Conservation (phyloP, 2,113 vertebrate genomes). For the Saguinus imperator region DNA sequence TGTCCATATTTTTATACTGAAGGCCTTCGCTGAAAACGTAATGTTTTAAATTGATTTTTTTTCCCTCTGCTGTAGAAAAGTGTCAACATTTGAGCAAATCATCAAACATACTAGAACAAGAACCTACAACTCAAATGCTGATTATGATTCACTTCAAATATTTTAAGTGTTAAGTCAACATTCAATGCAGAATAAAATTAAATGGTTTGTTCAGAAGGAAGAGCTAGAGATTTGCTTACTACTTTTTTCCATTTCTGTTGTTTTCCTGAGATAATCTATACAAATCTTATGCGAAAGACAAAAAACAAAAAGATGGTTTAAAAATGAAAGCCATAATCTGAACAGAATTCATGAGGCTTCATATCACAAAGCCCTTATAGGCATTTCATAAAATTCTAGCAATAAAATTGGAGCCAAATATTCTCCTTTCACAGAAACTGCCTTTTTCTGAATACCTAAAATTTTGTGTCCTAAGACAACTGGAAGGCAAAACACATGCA, state of each 20-base stretch:
- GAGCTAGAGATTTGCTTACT: neutral
- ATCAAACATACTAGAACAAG: conserved; percentile 31
- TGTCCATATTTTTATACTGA: neutral
- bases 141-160: conserved; percentile 45
- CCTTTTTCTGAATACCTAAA: conserved; percentile 7
- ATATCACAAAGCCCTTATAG: neutral
- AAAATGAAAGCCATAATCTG: neutral
- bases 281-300: neutral
- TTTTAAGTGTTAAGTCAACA: conserved; percentile 60
- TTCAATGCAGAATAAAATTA: conserved; percentile 13
- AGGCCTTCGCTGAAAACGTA: neutral
- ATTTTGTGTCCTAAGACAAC: neutral
- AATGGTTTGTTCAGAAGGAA: neutral
- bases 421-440: neutral
- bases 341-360: neutral
- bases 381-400: conserved; percentile 15
- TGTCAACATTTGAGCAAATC: conserved; percentile 45
- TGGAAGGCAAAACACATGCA: neutral
- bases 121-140: neutral
- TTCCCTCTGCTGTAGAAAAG: neutral
- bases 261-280: neutral
- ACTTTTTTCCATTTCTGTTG: neutral
- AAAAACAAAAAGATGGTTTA: neutral
- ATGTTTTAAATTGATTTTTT: neutral
- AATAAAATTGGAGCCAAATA: conserved; percentile 31